These are phyloP conservation scores for Apis cerana DNA, from an alignment of 1,140 invertebrate genomes.

Conservation along the genomic window DNA sequence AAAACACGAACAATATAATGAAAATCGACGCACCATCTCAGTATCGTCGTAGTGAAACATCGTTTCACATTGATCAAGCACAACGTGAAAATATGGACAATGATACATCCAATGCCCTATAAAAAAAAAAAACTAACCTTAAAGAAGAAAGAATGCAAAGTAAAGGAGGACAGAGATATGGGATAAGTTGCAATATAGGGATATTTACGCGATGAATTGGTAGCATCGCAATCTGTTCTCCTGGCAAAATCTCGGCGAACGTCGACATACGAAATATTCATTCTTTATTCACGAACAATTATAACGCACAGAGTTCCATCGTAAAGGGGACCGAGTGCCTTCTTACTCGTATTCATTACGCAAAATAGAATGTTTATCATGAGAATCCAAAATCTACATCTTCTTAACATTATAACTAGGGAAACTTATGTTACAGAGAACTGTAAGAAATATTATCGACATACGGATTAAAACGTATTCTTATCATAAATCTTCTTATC, in stretches of 20 bases:
- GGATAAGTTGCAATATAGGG: background rate
- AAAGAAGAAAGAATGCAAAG: background rate
- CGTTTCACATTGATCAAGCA: background rate
- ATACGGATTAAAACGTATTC: conserved; percentile 46
- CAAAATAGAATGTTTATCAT: conserved; percentile 63
- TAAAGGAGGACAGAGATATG: background rate
- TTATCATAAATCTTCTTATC: conserved; percentile 17
- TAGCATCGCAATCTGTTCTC: conserved; percentile 66
- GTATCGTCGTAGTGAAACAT: background rate
- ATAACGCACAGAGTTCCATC: conserved; percentile 78
- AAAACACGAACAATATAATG: conserved; percentile 63
- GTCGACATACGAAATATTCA: conserved; percentile 75
- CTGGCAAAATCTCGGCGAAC: conserved; percentile 79
- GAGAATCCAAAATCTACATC: conserved; percentile 61
- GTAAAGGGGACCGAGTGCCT: conserved; percentile 82
- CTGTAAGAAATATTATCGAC: conserved; percentile 57
- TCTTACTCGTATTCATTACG: conserved; percentile 69
- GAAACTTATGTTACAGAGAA: conserved; percentile 69
- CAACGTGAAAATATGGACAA: background rate
- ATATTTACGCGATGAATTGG: conserved; percentile 2
- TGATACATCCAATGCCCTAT: conserved; percentile 42
- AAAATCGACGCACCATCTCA: background rate
- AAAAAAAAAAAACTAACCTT: conserved; percentile 21
- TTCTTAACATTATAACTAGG: conserved; percentile 56
- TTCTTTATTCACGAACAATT: conserved; percentile 66